A percentile compares a stretch with the other conserved stretches of the same genome.
Conservation (phyloP, 2,797 vertebrate genomes). For the Huso huso region DNA sequence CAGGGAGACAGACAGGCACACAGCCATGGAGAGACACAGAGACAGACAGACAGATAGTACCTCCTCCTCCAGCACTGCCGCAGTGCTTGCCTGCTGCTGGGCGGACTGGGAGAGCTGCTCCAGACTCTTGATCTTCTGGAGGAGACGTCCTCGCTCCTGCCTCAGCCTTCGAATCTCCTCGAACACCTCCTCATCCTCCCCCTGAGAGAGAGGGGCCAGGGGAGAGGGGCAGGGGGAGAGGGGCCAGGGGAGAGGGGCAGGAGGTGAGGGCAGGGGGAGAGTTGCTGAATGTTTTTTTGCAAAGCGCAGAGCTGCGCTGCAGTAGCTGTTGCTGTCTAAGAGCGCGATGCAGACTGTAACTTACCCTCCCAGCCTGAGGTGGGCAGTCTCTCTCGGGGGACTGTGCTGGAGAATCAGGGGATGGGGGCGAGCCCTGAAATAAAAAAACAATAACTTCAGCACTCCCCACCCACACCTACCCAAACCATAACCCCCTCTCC, state of each 20-base stretch:
- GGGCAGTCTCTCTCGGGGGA: conserved; percentile 43
- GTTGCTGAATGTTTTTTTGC: too few relatives aligned
- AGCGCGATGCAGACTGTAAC: conserved; percentile 4
- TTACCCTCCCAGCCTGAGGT: conserved; percentile 37
- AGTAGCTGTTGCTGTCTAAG: too few relatives aligned
- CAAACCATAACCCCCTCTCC: neutral
- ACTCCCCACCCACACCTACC: too few relatives aligned
- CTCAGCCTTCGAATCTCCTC: conserved; percentile 83
- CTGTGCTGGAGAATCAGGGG: conserved; percentile 37
- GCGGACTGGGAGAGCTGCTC: conserved; percentile 61
- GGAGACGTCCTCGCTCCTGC: conserved; percentile 76
- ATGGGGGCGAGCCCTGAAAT: conserved; percentile 37
- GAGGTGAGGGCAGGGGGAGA: too few relatives aligned
- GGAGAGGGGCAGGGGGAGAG: too few relatives aligned
- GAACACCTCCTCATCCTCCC: conserved; percentile 78
- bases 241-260: too few relatives aligned
- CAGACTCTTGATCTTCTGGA: conserved; percentile 82
- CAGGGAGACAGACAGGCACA: neutral
- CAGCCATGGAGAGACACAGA: neutral
- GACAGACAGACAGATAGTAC: conserved; percentile 27
- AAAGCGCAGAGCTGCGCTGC: neutral
- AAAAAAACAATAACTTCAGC: conserved; percentile 3
- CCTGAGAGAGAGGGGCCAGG: conserved; percentile 19
- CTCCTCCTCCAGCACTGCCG: conserved; percentile 45
- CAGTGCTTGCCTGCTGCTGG: conserved; percentile 59